Conservation (phyloP, 1,140 invertebrate species). For the Drosophila mauritiana region DNA sequence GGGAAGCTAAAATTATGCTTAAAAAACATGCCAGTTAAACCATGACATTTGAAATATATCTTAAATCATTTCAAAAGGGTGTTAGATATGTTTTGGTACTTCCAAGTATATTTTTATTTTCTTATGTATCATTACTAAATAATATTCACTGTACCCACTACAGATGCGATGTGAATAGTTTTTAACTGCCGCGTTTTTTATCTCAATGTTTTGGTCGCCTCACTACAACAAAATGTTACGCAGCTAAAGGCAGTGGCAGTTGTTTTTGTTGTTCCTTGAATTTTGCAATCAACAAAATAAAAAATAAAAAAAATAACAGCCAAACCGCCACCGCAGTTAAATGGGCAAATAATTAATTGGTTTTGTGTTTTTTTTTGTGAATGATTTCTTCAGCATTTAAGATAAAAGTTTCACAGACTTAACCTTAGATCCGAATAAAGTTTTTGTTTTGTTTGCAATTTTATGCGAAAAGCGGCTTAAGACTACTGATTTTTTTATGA, state of each 20-base stretch:
- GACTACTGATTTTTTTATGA: slow-evolving; percentile 34
- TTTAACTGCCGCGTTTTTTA: slow-evolving; percentile 15
- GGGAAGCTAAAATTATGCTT: no score
- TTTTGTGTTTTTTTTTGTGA: slow-evolving; percentile 46
- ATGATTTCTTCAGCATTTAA: slow-evolving; percentile 38
- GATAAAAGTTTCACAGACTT: slow-evolving; percentile 33
- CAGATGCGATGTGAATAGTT: slow-evolving; percentile 44
- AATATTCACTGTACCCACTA: slow-evolving; percentile 12
- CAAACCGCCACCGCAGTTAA: slow-evolving; percentile 28
- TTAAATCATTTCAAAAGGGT: no score
- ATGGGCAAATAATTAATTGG: slow-evolving; percentile 73
- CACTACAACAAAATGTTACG: slow-evolving; percentile 62
- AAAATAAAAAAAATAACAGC: slow-evolving; percentile 18
- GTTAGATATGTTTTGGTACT: no score
- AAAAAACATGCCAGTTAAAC: no score
- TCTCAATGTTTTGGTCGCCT: slow-evolving; percentile 25
- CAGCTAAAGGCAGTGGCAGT: slow-evolving; percentile 28
- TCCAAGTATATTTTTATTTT: no score
- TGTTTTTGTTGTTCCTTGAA: slow-evolving; percentile 26
- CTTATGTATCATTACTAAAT: not conserved
- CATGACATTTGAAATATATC: no score
- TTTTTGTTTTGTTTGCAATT: slow-evolving; percentile 24
- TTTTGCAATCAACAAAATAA: slow-evolving; percentile 54
- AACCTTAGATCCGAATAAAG: slow-evolving; percentile 39
- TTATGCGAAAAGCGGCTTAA: slow-evolving; percentile 2